Conservation (phyloP, 2,888 invertebrate genomes). For the Aphidius colemani region DNA sequence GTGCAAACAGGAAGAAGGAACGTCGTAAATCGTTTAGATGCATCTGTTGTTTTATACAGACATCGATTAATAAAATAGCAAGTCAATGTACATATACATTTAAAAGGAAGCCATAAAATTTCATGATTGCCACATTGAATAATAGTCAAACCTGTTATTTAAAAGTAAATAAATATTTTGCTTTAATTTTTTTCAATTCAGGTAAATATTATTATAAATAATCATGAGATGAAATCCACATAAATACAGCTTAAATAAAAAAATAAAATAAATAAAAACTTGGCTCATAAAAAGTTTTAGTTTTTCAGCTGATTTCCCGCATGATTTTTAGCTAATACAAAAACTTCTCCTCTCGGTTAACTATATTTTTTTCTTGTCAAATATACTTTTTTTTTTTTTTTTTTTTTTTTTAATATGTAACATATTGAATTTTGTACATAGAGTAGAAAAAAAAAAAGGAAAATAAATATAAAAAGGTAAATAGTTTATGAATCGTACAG, state of each 20-base stretch:
- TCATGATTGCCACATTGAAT: background rate
- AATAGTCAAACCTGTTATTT: background rate
- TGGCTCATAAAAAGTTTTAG: too few relatives aligned
- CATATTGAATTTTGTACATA: background rate
- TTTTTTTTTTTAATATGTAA: slow-evolving; percentile 3
- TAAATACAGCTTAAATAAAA: too few relatives aligned
- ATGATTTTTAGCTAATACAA: too few relatives aligned
- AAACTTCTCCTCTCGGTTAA: background rate
- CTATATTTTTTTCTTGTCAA: slow-evolving; percentile 13
- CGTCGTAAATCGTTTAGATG: slow-evolving; percentile 32
- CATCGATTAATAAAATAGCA: slow-evolving; percentile 24
- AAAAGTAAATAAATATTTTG: slow-evolving; percentile 15
- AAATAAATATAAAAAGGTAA: slow-evolving; percentile 14
- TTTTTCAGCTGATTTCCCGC: too few relatives aligned
- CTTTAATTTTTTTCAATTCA: background rate
- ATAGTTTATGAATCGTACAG: slow-evolving; percentile 21
- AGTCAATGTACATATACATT: slow-evolving; percentile 7
- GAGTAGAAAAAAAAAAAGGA: background rate
- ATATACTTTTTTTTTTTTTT: slow-evolving; percentile 1
- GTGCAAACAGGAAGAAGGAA: slow-evolving; percentile 33
- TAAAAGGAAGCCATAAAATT: background rate
- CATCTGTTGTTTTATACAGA: slow-evolving; percentile 25
- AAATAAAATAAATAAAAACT: too few relatives aligned
- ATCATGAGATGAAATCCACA: too few relatives aligned
- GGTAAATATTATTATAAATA: too few relatives aligned